Evolutionary conservation across 64 coral and sea anemone species (phyloP).

Genomic region (Exaiptasia diaphana): DNA sequence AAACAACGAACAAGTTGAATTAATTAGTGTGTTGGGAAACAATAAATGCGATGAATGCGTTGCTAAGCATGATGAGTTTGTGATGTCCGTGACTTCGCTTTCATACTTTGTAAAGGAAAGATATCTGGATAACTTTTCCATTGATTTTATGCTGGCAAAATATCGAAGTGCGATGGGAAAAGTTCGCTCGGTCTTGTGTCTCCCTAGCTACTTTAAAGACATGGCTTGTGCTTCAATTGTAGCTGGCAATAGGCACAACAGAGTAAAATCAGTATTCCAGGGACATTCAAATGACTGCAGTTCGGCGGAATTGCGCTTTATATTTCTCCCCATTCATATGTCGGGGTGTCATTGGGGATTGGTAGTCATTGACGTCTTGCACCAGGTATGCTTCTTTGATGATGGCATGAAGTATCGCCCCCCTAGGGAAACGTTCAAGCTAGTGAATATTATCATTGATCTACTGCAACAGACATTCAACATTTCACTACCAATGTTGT

Average conservation of each 20-base stretch:
- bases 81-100: not conserved
- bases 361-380: slow-evolving; percentile 7
- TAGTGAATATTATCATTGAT: not conserved
- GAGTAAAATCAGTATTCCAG: not conserved
- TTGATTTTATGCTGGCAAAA: not conserved
- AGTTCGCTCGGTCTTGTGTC: not conserved
- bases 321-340: slow-evolving; percentile 2
- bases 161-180: not conserved
- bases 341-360: not conserved
- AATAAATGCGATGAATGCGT: not conserved
- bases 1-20: not conserved
- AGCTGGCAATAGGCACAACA: no score
- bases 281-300: not conserved
- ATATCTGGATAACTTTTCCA: not conserved
- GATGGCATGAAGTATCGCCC: not conserved
- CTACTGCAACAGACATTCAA: not conserved
- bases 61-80: not conserved
- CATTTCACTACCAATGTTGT: not conserved
- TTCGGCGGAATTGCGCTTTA: not conserved
- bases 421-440: not conserved
- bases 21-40: not conserved
- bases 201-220: not conserved
- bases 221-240: not conserved
- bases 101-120: not conserved
- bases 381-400: not conserved